Percentiles rank a stretch among this genome's conserved stretches.
Evolutionary conservation across 2,888 invertebrate genomes (phyloP).

Genomic region (Macrophya alboannulata): DNA sequence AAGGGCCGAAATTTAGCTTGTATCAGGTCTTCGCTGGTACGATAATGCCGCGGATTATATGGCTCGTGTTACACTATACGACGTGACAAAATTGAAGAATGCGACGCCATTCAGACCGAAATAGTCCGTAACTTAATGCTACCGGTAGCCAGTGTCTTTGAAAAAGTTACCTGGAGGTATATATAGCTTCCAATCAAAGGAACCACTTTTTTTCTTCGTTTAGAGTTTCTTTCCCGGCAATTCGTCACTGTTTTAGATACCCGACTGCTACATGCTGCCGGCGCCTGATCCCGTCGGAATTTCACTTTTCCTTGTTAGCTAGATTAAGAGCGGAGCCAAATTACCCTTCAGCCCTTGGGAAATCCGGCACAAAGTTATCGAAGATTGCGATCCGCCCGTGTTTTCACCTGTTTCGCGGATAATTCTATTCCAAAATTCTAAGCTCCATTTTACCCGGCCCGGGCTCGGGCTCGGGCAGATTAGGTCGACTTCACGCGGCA

Average conservation of each 20-base stretch:
- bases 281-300: conserved; percentile 23
- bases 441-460: not conserved
- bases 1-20: not conserved
- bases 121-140: conserved; percentile 37
- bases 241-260: conserved; percentile 47
- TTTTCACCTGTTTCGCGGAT: conserved; percentile 46
- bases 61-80: conserved; percentile 11
- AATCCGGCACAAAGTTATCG: conserved; percentile 51
- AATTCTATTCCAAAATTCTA: conserved; percentile 49
- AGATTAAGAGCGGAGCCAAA: conserved; percentile 45
- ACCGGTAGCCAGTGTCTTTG: conserved; percentile 11
- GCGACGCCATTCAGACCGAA: not conserved
- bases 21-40: conserved; percentile 34
- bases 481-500: conserved; percentile 10
- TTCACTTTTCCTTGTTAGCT: conserved; percentile 52
- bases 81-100: conserved; percentile 51
- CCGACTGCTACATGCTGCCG: not conserved
- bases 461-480: not conserved
- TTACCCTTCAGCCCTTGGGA: conserved; percentile 48
- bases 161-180: not conserved
- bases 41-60: conserved; percentile 43
- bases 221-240: conserved; percentile 15
- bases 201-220: not conserved
- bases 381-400: conserved; percentile 49
- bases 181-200: not conserved